A percentile compares a stretch with the other conserved stretches of the same genome.
Conservation (phyloP, 2,888 invertebrate species). For the Quadroppia sp. region DNA sequence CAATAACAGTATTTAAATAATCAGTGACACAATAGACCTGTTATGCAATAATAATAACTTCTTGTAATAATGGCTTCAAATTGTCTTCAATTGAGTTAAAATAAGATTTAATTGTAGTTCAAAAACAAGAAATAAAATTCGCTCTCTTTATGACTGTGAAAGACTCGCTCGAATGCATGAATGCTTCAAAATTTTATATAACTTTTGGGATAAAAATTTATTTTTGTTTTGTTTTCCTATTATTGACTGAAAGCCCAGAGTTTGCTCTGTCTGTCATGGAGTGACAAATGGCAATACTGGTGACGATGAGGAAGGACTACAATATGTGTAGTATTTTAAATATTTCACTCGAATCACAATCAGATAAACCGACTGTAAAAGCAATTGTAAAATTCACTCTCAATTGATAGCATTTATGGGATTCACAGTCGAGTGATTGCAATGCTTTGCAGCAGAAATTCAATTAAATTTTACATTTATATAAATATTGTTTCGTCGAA, state of each 20-base stretch:
- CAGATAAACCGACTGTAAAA: background rate
- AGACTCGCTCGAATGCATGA: conserved; percentile 27
- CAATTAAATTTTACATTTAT: conserved; percentile 10
- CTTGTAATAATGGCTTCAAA: conserved; percentile 10
- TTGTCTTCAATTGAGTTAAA: conserved; percentile 30
- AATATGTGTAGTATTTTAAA: background rate
- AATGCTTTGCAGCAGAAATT: conserved; percentile 5
- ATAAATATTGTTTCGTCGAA: background rate
- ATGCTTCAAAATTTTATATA: conserved; percentile 10
- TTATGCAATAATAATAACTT: conserved; percentile 5
- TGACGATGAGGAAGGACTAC: conserved; percentile 26
- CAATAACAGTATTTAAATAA: background rate
- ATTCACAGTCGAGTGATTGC: conserved; percentile 8
- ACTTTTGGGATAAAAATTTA: background rate
- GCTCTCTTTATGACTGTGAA: conserved; percentile 7
- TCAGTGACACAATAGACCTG: background rate
- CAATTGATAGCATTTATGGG: conserved; percentile 18
- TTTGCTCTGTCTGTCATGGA: conserved; percentile 2
- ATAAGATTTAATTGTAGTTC: conserved; percentile 24
- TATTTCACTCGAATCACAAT: background rate
- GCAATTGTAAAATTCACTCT: conserved; percentile 14
- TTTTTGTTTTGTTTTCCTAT: conserved; percentile 25
- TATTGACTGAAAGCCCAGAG: conserved; percentile 11
- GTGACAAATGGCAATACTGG: conserved; percentile 18
- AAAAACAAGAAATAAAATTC: background rate